A percentile compares a stretch with the other conserved stretches of the same genome.
Evolutionary conservation across 2,113 vertebrate genomes (phyloP).

Genomic region (Trichechus manatus): DNA sequence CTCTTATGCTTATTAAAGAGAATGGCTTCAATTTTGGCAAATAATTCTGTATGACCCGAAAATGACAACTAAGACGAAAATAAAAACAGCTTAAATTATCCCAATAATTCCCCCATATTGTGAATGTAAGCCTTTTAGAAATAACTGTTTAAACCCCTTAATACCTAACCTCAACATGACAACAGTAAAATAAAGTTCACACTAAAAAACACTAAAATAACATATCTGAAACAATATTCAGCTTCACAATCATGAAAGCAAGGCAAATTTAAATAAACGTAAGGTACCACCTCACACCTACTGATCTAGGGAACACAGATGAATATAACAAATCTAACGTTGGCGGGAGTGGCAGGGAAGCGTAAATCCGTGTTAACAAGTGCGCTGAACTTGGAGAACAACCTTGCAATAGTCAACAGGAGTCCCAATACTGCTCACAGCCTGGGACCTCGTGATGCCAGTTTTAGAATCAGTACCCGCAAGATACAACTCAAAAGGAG

Average conservation of each 20-base stretch:
- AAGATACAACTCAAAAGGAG: not conserved
- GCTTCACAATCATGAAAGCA: not conserved
- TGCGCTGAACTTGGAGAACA: not conserved
- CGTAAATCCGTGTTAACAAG: not conserved
- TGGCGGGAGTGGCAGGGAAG: constrained; percentile 1
- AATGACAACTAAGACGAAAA: constrained; percentile 26
- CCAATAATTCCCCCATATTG: too few species aligned
- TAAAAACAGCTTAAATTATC: not conserved
- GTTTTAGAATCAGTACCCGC: not conserved
- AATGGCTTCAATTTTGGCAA: constrained; percentile 17
- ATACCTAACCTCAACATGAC: not conserved
- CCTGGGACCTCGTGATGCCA: not conserved
- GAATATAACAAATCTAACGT: constrained; percentile 39
- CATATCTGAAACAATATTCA: not conserved
- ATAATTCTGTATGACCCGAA: not conserved
- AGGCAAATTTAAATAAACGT: not conserved
- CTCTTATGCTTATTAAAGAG: not conserved
- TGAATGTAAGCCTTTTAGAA: not conserved
- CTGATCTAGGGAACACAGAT: constrained; percentile 25
- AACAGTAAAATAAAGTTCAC: not conserved
- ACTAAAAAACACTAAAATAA: not conserved
- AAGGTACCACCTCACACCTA: not conserved
- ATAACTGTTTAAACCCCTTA: not conserved
- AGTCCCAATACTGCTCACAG: not conserved
- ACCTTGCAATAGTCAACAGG: not conserved